phyloP scores from a whole-genome alignment of 2,113 vertebrate species.

The Eublepharis macularius region DNA sequence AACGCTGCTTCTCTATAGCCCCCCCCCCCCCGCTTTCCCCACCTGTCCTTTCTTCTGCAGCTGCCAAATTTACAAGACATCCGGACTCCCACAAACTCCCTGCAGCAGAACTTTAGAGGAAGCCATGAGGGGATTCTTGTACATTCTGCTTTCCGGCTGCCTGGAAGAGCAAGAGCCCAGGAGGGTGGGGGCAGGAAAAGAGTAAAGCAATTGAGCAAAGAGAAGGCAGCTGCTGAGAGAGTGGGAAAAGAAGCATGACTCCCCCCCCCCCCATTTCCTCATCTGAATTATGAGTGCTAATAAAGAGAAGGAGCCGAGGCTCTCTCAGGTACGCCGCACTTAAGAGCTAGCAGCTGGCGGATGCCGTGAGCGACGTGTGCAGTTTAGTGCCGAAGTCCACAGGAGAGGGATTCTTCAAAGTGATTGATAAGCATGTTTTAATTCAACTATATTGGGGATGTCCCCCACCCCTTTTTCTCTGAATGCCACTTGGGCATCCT shows the following conservation, averaged over 20 bases:
- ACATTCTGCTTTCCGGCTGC: conserved; percentile 32
- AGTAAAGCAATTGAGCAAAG: background rate
- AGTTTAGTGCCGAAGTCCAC: background rate
- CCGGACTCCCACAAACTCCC: background rate
- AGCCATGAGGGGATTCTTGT: conserved; percentile 24
- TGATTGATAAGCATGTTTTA: conserved; percentile 26
- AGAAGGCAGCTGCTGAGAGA: conserved; percentile 28
- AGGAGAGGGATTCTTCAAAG: background rate
- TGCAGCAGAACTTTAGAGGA: background rate
- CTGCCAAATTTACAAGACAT: conserved; percentile 10
- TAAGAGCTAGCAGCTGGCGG: conserved; percentile 8
- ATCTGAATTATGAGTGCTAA: conserved; percentile 7
- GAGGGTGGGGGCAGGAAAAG: background rate
- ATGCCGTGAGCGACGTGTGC: background rate
- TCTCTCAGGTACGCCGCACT: conserved; percentile 3
- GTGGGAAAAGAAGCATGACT: conserved; percentile 21
- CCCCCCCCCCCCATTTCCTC: conserved; percentile 42
- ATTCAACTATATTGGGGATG: background rate
- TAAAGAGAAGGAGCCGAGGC: background rate
- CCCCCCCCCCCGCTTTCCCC: background rate
- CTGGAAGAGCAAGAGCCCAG: background rate
- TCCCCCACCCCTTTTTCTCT: conserved; percentile 12
- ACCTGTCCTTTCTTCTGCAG: background rate
- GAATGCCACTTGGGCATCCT: background rate
- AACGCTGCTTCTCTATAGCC: too few species aligned